Base-by-base conservation (phyloP, 2,888 invertebrate species). In the Aphodius granarius region DNA sequence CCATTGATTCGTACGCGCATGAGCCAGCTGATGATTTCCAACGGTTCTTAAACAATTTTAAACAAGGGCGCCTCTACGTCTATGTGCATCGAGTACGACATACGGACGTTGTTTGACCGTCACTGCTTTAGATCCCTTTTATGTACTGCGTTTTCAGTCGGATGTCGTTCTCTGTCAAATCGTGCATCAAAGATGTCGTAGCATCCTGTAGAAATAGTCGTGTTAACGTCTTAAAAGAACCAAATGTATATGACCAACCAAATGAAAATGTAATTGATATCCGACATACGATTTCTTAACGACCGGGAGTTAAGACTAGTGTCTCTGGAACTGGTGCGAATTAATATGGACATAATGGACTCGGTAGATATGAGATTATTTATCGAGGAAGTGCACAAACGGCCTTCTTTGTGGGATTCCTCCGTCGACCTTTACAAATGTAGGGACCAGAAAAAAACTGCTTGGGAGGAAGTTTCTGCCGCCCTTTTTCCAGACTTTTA, bases 401-500 rank as follows among this genome's bases (percentile, higher is more conserved):
- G 66, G 62, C 68, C 68, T 6, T 23, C 20, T 19, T 17, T 73
- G 19, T 73, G 73, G 73, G 73, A 73, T 66, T 5, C 43, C n/a
- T 73, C 73, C 17, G 16, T 23, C 16, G 68, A 68, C 66, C 43
- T 63, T 9, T 73, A 73, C 68, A 73, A 68, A 43, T 66, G 66
- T 68, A 66, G 73, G 17, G 19, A 43, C 9, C 17, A n/a, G 18
- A 22, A 66, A 18, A 65, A 73, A 62, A 43, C 66, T 62, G 66
- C 23, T 13, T 73, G 73, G 73, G 13, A 23, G 15, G 68, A 68
- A 16, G 63, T 73, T 23, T 73, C 66, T 18, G 17, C 16, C 19
- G 20, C 20, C 18, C 19, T 73, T 18, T 16, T 66, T 16, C 68
- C 22, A 17, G 68, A 20, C 17, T 73, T 73, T 21, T 13, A 3